A percentile compares a stretch with the other conserved stretches of the same genome.
Evolutionary conservation across 2,888 invertebrate species (phyloP).

Genomic region (Tiliacea citrago): DNA sequence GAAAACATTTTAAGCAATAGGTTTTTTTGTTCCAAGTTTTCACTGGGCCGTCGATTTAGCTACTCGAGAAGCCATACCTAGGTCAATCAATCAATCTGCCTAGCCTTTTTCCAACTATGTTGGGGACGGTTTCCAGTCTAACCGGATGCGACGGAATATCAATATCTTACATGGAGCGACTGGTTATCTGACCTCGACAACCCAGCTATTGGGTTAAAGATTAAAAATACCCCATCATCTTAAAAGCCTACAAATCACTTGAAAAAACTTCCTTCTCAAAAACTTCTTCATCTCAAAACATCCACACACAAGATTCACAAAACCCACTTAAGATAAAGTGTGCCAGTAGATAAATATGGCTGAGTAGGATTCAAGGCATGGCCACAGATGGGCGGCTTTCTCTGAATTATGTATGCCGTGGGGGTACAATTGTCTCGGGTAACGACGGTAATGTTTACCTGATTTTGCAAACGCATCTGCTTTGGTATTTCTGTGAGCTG

Average conservation of each 20-base stretch:
- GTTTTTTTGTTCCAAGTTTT: no score
- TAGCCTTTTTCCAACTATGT: not conserved
- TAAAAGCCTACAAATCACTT: not conserved
- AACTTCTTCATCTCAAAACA: not conserved
- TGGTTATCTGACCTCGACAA: not conserved
- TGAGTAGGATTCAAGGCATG: slow-evolving; percentile 41
- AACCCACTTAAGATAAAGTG: slow-evolving; percentile 31
- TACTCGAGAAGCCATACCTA: no score
- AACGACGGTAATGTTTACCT: slow-evolving; percentile 45
- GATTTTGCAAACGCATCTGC: slow-evolving; percentile 38
- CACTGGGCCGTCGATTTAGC: no score
- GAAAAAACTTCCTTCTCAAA: not conserved
- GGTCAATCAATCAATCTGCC: no score
- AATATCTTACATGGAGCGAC: not conserved
- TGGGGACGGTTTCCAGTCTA: not conserved
- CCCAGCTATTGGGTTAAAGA: not conserved
- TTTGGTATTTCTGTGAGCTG: slow-evolving; percentile 22
- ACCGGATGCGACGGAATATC: not conserved
- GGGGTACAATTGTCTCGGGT: slow-evolving; percentile 38
- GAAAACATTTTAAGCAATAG: no score
- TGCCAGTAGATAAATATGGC: slow-evolving; percentile 44
- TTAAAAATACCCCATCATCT: no score
- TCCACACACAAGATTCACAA: not conserved
- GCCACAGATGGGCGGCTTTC: slow-evolving; percentile 57
- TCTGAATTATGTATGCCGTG: slow-evolving; percentile 61